These are phyloP conservation scores for Muscicapa striata DNA, from an alignment of 2,797 vertebrate genomes.

Conservation along the genomic window DNA sequence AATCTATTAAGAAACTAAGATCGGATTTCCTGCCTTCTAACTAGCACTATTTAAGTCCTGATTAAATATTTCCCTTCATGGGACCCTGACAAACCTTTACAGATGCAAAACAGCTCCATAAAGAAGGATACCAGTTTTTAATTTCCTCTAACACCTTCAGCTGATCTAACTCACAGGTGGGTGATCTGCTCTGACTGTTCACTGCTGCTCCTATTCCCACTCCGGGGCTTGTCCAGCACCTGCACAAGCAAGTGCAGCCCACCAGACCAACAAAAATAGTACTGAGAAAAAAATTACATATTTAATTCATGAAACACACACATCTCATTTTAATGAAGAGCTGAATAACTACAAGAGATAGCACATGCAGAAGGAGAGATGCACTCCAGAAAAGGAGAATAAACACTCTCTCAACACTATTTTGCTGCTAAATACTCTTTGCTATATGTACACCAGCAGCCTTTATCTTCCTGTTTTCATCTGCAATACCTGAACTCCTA, in stretches of 20 bases:
- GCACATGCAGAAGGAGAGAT: background rate
- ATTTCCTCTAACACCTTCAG: background rate
- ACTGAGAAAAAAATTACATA: background rate
- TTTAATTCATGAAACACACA: background rate
- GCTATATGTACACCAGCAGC: background rate
- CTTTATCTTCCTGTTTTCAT: background rate
- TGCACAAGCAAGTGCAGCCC: background rate
- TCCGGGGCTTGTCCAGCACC: background rate
- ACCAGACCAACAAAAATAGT: background rate
- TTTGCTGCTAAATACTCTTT: background rate
- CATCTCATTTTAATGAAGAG: background rate
- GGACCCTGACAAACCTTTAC: background rate
- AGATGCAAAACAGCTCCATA: background rate
- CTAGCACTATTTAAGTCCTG: background rate
- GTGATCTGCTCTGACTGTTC: background rate
- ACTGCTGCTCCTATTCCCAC: background rate
- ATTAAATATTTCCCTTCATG: background rate
- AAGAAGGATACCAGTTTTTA: fast-evolving
- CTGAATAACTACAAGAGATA: background rate
- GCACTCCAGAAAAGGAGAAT: background rate
- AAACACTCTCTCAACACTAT: background rate
- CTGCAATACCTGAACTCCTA: background rate
- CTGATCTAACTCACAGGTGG: too few species aligned
- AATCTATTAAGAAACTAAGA: background rate
- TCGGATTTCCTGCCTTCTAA: background rate